phyloP scores from a whole-genome alignment of 1,140 invertebrate genomes.

The Formica selysi region DNA sequence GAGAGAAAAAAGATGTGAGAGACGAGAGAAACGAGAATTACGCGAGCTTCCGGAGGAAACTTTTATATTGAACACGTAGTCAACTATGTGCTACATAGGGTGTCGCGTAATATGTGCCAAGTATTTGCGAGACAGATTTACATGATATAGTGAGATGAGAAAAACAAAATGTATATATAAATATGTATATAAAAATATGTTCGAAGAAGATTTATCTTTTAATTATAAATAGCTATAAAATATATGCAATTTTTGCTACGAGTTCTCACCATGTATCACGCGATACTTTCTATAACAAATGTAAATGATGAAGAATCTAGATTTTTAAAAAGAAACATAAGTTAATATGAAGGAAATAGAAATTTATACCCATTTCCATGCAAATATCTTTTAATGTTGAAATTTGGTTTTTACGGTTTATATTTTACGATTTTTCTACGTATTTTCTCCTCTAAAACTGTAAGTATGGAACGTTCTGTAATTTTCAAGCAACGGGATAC shows the following conservation, averaged over 20 bases:
- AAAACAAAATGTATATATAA: not conserved
- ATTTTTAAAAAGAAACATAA: not conserved
- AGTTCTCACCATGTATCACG: not conserved
- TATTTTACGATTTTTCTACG: not conserved
- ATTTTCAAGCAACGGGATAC: not conserved
- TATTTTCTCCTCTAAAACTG: not conserved
- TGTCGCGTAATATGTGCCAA: conserved; percentile 17
- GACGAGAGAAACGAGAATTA: conserved; percentile 33
- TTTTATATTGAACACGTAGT: conserved; percentile 33
- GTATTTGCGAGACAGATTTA: conserved; percentile 8
- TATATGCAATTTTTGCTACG: not conserved
- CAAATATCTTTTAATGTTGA: not conserved
- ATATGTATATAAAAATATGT: not conserved
- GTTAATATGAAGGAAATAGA: not conserved
- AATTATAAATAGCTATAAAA: not conserved
- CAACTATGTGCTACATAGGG: conserved; percentile 5
- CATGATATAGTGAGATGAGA: not conserved
- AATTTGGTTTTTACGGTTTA: not conserved
- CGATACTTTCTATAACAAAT: no score
- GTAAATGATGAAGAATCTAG: not conserved
- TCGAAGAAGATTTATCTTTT: not conserved
- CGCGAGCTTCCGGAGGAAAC: conserved; percentile 33
- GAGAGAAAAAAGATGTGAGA: conserved; percentile 23
- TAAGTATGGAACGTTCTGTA: no score
- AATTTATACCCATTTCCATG: not conserved